Evolutionary conservation across 2,888 invertebrate genomes (phyloP).

Genomic region (Ditylenchus weischeri): DNA sequence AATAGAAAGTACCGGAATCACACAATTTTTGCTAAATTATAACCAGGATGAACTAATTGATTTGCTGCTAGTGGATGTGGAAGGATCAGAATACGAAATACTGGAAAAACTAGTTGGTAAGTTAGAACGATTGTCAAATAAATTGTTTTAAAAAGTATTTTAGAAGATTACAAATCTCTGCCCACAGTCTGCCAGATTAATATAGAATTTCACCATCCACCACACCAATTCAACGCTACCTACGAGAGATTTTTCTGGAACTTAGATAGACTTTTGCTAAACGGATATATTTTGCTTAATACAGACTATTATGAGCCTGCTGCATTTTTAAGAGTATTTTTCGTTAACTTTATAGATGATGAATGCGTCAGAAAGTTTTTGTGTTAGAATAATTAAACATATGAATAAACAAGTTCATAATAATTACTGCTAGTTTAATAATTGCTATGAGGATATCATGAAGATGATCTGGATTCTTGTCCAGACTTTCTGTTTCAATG

Average conservation of each 20-base stretch:
- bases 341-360: not conserved
- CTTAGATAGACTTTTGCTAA: not conserved
- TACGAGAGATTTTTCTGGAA: not conserved
- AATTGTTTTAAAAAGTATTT: no score
- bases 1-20: not conserved
- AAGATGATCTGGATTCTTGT: no score
- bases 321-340: not conserved
- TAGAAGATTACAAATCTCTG: not conserved
- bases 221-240: not conserved
- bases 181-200: slow-evolving; percentile 7
- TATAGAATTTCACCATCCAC: slow-evolving; percentile 5
- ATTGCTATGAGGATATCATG: no score
- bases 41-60: not conserved
- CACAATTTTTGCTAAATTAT: not conserved
- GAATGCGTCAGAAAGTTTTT: slow-evolving; percentile 3
- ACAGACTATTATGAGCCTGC: not conserved
- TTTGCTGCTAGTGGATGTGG: not conserved
- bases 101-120: not conserved
- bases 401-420: no score
- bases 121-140: not conserved
- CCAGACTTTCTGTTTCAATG: no score
- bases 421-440: no score
- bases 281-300: not conserved
- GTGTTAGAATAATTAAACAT: no score
- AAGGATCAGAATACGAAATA: not conserved